Conservation (phyloP, 2,797 vertebrate genomes). For the Phataginus tetradactyla region DNA sequence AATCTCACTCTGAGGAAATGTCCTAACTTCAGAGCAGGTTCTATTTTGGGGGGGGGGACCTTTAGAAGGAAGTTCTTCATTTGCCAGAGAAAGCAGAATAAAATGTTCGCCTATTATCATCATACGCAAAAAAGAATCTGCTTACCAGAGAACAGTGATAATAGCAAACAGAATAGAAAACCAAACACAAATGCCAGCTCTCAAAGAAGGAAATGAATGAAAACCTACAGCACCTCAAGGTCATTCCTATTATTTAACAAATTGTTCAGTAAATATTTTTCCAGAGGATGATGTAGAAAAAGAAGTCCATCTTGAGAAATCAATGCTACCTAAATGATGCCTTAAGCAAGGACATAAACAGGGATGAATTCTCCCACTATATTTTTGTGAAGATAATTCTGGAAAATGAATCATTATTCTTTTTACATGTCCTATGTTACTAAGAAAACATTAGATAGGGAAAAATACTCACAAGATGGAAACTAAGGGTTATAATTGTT, state of each 20-base stretch:
- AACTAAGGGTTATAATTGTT: not conserved
- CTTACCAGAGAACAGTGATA: not conserved
- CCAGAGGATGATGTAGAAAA: not conserved
- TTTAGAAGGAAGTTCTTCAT: constrained; percentile 10
- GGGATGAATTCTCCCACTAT: not conserved
- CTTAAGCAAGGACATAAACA: not conserved
- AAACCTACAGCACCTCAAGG: not conserved
- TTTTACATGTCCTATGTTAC: not conserved
- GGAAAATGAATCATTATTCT: not conserved
- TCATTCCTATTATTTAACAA: not conserved
- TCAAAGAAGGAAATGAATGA: not conserved
- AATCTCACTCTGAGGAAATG: not conserved
- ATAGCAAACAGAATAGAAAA: constrained; percentile 11
- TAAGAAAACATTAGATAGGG: not conserved
- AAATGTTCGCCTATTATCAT: not conserved
- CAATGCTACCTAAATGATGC: not conserved
- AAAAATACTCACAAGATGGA: not conserved
- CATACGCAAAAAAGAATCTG: not conserved
- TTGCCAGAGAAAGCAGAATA: constrained; percentile 11
- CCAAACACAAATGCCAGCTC: not conserved
- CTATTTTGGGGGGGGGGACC: not conserved
- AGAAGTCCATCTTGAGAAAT: not conserved
- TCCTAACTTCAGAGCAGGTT: not conserved
- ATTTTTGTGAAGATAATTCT: not conserved
- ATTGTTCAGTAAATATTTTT: constrained; percentile 37